A percentile compares a stretch with the other conserved stretches of the same genome.
Conservation (phyloP, 2,113 vertebrate species). For the Spea multiplicata region DNA sequence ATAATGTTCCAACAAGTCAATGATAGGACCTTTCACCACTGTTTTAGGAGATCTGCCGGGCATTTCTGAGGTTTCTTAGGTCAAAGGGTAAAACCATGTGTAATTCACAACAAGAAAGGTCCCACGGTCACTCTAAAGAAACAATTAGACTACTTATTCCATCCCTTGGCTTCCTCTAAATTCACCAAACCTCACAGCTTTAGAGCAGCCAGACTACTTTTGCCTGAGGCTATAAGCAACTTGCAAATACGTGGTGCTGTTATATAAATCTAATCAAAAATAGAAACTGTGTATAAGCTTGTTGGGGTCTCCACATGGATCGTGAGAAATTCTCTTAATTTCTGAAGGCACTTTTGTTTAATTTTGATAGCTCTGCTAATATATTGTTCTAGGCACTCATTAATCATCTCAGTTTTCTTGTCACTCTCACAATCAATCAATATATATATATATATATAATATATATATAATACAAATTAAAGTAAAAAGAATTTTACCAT, state of each 20-base stretch:
- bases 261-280: constrained; percentile 80
- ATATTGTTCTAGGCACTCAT: constrained; percentile 67
- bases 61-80: constrained; percentile 67
- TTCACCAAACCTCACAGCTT: constrained; percentile 69
- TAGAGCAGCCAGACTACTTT: constrained; percentile 65
- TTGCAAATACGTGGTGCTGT: constrained; percentile 79
- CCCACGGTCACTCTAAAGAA: constrained; percentile 75
- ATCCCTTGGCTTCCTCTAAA: constrained; percentile 67
- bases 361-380: constrained; percentile 68
- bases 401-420: constrained; percentile 77
- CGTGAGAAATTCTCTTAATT: constrained; percentile 83
- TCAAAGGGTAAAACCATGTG: constrained; percentile 77
- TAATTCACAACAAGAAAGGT: constrained; percentile 79
- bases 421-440: constrained; percentile 55
- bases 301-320: constrained; percentile 80
- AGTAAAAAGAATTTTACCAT: too few species aligned
- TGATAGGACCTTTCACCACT: constrained; percentile 67
- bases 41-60: constrained; percentile 66
- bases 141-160: constrained; percentile 80
- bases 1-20: constrained; percentile 75
- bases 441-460: background rate
- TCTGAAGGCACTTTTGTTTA: constrained; percentile 92
- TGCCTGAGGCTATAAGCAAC: constrained; percentile 67
- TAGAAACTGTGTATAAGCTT: constrained; percentile 79
- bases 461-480: too few species aligned